A percentile compares a stretch with the other conserved stretches of the same genome.
phyloP scores from a whole-genome alignment of 2,113 vertebrate genomes.

The Varanus salvator region DNA sequence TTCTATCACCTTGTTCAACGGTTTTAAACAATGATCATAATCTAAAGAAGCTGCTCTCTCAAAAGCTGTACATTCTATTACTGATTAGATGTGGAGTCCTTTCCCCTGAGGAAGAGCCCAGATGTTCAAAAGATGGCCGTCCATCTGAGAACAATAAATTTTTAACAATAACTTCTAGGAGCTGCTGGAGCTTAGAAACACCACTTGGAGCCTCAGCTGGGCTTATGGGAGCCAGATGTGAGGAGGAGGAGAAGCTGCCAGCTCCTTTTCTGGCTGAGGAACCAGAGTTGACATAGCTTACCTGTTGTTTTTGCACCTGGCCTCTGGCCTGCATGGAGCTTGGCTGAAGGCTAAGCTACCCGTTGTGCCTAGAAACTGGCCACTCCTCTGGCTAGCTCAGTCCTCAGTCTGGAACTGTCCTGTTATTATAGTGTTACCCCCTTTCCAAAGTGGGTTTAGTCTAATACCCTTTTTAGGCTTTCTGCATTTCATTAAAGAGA shows the following conservation, averaged over 20 bases:
- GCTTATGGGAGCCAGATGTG: not conserved
- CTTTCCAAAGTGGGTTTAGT: not conserved
- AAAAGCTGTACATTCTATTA: not conserved
- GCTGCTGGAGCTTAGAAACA: not conserved
- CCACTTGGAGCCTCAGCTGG: not conserved
- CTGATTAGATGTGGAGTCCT: not conserved
- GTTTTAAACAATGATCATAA: slow-evolving; percentile 6
- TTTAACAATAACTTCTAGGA: not conserved
- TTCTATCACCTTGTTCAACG: not conserved
- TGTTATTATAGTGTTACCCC: not conserved
- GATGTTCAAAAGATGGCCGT: not conserved
- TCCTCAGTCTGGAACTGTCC: not conserved
- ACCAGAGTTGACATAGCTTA: no score
- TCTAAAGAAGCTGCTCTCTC: slow-evolving; percentile 6
- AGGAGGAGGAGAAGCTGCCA: not conserved
- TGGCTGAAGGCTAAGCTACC: not conserved
- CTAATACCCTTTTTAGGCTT: not conserved
- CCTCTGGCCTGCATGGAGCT: not conserved
- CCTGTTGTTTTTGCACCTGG: not conserved
- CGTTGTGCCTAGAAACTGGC: not conserved
- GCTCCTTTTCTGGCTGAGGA: not conserved
- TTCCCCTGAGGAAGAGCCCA: not conserved
- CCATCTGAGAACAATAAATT: not conserved
- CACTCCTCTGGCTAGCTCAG: not conserved
- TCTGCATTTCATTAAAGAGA: no score